Conservation (phyloP, 2,797 vertebrate genomes). For the Thalassophryne amazonica region DNA sequence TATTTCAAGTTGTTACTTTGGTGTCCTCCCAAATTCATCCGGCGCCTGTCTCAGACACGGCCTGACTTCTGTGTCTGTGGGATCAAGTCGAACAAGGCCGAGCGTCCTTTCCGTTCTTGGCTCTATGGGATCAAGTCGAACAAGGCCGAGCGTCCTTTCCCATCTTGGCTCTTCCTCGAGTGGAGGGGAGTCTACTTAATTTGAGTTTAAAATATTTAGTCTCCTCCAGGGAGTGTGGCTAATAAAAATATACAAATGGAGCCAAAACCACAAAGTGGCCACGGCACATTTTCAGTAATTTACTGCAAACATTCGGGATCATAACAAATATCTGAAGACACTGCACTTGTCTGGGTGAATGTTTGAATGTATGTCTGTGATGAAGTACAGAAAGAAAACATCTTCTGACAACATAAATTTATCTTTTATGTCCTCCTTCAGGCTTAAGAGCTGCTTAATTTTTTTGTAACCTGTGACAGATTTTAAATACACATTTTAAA, state of each 20-base stretch:
- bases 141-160: not conserved
- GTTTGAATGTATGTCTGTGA: not conserved
- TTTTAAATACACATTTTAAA: too few species aligned
- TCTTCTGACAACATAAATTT: too few species aligned
- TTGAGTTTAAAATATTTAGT: slow-evolving; percentile 47
- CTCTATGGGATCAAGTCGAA: not conserved
- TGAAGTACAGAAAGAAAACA: too few species aligned
- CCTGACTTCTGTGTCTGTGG: not conserved
- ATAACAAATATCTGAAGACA: slow-evolving; percentile 32
- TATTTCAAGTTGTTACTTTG: not conserved
- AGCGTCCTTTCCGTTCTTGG: not conserved
- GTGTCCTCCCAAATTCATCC: not conserved
- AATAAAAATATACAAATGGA: slow-evolving; percentile 46
- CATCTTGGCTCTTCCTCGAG: not conserved
- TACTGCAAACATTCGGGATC: slow-evolving; percentile 16
- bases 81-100: not conserved
- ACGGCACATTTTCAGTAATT: slow-evolving; percentile 23
- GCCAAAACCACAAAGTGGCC: slow-evolving; percentile 22
- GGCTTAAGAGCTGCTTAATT: too few species aligned
- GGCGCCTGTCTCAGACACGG: not conserved
- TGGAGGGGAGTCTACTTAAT: not conserved
- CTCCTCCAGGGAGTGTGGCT: slow-evolving; percentile 17
- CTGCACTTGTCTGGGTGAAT: not conserved
- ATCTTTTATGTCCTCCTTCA: too few species aligned
- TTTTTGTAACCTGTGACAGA: too few species aligned